These are phyloP conservation scores for Orbicella faveolata DNA, from an alignment of 64 coral and sea anemone species.

Conservation along the genomic window DNA sequence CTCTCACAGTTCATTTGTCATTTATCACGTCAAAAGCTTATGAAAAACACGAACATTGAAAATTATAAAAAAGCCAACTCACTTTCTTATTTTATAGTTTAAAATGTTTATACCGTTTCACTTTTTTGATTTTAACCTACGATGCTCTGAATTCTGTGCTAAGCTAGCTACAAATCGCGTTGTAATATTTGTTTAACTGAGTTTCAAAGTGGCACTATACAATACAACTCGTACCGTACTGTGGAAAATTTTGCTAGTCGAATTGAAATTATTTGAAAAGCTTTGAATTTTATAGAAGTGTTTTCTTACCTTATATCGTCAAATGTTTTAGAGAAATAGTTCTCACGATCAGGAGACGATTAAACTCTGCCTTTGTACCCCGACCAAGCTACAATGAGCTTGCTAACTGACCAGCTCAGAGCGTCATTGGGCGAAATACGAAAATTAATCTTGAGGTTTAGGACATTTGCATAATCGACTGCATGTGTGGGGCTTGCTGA, in stretches of 20 bases:
- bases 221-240: neutral
- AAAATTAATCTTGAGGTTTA: conserved; percentile 40
- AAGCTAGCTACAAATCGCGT: neutral
- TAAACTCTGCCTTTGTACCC: neutral
- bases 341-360: neutral
- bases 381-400: neutral
- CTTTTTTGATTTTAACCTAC: neutral
- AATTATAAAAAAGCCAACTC: neutral
- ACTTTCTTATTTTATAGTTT: neutral
- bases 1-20: conserved; percentile 24
- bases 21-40: conserved; percentile 7
- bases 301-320: neutral
- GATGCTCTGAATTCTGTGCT: neutral
- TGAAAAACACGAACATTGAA: conserved; percentile 20
- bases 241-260: neutral
- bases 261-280: neutral
- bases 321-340: neutral
- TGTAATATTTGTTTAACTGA: conserved; percentile 9
- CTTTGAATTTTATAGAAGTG: neutral
- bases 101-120: neutral
- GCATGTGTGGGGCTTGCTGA: conserved; percentile 22
- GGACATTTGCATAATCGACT: conserved; percentile 37
- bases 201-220: neutral
- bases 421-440: conserved; percentile 24
- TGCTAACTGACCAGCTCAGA: neutral